These are phyloP conservation scores for Drosophila sproati DNA, from an alignment of 1,140 invertebrate genomes.

Conservation along the genomic window DNA sequence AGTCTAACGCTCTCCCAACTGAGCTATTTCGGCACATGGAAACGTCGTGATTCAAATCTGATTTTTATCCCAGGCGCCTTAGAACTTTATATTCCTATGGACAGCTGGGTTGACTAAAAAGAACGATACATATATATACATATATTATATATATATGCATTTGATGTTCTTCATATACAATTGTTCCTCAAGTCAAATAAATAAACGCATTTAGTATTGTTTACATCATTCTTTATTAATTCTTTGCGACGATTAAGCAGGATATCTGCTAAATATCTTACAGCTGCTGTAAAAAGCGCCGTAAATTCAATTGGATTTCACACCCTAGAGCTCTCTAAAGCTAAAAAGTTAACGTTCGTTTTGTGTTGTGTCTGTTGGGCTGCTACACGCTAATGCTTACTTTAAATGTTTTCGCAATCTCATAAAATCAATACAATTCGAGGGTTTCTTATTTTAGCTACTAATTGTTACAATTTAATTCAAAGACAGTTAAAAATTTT, in stretches of 20 bases:
- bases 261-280: conserved; percentile 15
- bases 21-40: conserved; percentile 85
- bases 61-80: conserved; percentile 3
- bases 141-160: not conserved
- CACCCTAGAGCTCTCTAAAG: conserved; percentile 71
- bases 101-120: not conserved
- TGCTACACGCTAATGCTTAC: conserved; percentile 21
- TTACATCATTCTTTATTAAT: conserved; percentile 35
- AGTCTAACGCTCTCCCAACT: conserved; percentile 93
- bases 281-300: conserved; percentile 7
- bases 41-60: rapidly evolving
- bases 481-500: conserved; percentile 78
- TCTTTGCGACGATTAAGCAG: conserved; percentile 26
- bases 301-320: conserved; percentile 33
- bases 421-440: conserved; percentile 53
- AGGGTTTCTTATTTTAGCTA: conserved; percentile 59
- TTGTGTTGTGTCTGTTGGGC: conserved; percentile 60
- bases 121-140: not conserved
- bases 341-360: conserved; percentile 78
- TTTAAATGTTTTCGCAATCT: conserved; percentile 32
- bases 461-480: conserved; percentile 72
- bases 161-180: not conserved
- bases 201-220: conserved; percentile 3
- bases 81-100: not conserved
- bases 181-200: not conserved